Evolutionary conservation across 2,113 vertebrate species (phyloP), one percentile per base, ranked within the genome.

Genomic region (Paedocypris sp.): DNA sequence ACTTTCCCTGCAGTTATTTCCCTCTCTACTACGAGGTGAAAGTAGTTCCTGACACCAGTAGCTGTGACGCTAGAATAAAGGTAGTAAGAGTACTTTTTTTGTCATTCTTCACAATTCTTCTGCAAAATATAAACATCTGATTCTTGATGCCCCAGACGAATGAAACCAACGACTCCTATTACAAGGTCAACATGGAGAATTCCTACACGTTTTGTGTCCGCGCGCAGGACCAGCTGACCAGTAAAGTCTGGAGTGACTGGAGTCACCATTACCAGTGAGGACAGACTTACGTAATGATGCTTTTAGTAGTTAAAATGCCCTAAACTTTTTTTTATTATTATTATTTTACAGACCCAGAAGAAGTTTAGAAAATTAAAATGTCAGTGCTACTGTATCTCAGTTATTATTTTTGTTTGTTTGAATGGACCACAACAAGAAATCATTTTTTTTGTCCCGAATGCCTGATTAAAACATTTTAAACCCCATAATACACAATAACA

Each of bases 21-120:
- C 22, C 52, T n/a, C 75, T 87, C 28, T 45, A 60, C 1, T 87
- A 82, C 26, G 58, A 85, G 60, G 76, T 85, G 54, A 85, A 79
- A 57, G 51, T 78, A 23, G 50, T 83, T 41, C 32, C 9, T 1
- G 31, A 15, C 1, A 48, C 10, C n/a, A 13, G 42, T 0, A 9
- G 52, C 60, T 85, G 85, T 23, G 11, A 68, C 58, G 38, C 45
- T n/a, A 35, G 36, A 1, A 60, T 26, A 23, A 72, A 67, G 4
- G 46, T 51, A 20, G 51, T 58, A 43, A 53, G 45, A 2, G n/a
- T n/a, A n/a, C 1, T 7, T 23, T 7, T 32, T 12, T 20, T 16
- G 12, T 16, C 25, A 13, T 22, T 9, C 12, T 10, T 11, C 20
- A 15, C n/a, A 9, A 13, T 41, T 26, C n/a, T 38, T 53, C 9